Evolutionary conservation across 2,113 vertebrate genomes (phyloP).

Genomic region (Neogobius melanostomus): DNA sequence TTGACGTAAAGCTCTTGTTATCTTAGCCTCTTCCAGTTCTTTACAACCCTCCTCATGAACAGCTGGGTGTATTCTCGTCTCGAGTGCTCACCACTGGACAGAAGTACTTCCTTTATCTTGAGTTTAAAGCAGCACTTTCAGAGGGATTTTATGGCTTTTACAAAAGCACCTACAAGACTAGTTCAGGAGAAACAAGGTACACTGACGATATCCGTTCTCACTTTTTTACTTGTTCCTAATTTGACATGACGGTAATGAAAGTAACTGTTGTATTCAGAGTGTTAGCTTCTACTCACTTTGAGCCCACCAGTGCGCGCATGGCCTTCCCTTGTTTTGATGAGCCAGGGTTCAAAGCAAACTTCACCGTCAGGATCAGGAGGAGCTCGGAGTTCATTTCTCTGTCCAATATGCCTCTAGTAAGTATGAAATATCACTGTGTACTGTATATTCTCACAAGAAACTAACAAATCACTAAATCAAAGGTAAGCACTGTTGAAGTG

Average conservation of each 20-base stretch:
- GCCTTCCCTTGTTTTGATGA: constrained; percentile 82
- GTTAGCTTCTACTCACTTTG: constrained; percentile 79
- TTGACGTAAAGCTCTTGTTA: background rate
- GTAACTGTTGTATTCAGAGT: constrained; percentile 47
- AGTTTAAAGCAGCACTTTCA: constrained; percentile 71
- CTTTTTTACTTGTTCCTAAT: no score
- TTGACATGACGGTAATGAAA: background rate
- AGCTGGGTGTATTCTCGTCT: constrained; percentile 79
- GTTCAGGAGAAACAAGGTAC: constrained; percentile 72
- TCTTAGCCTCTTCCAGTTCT: constrained; percentile 72
- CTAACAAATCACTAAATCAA: background rate
- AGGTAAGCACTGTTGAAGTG: constrained; percentile 71
- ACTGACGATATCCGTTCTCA: background rate
- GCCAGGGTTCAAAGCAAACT: constrained; percentile 80
- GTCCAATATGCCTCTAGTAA: constrained; percentile 81
- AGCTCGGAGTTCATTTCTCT: constrained; percentile 66
- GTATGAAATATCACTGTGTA: constrained; percentile 18
- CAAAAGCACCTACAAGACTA: constrained; percentile 73
- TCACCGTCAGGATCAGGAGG: constrained; percentile 71
- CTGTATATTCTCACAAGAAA: background rate
- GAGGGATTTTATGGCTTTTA: constrained; percentile 80
- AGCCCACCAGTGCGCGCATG: constrained; percentile 78
- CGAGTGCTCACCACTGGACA: constrained; percentile 72
- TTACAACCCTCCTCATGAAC: constrained; percentile 75
- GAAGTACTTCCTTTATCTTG: constrained; percentile 76